Base-by-base conservation (phyloP, 1,140 invertebrate genomes). In the Drosophila saltans region DNA sequence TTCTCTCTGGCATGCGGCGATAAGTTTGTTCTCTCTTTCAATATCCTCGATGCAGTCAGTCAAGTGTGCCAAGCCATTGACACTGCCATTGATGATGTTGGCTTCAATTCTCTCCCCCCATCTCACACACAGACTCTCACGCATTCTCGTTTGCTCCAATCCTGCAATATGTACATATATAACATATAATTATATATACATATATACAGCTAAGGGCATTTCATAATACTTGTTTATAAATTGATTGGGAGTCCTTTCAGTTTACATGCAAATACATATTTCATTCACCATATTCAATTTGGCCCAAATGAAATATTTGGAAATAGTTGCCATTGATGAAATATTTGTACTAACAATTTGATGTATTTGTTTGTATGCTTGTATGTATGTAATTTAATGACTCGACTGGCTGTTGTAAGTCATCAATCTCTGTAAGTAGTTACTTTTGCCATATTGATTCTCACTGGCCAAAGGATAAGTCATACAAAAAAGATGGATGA, bases 51-150 rank as follows among this genome's bases (percentile, higher is more conserved):
- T 52, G 45, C 45, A 74, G 55, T 30, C 72, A 75, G 28, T 43
- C 57, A 57, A 75, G 65, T 66, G 52, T 75, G 72, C 65, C 73
- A 73, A 61, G 58, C 30, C 56, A 41, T 24, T 55, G 45, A 65
- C 36, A 56, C 39, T 30, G 64, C 33, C 16, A 24, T 60, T 26
- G 45, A 52, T 52, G 24, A 52, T 52, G 45, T 24, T 52, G 21
- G 45, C 45, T 52, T 24, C 45, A 52, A 52, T 52, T 26, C 3
- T 10, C 45, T 52, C 45, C 21, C 21, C 21, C 45, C 21, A 7
- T 16, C 16, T 16, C 16, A 16, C 16, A 16, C 16, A 16, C 16
- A 16, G 16, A 16, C 16, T 16, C 16, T 52, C 45, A 6, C 6
- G 28, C 28, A 6, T 36, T 10, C 45, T 8, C 45, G 11, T 9